These are phyloP conservation scores for Scopus umbretta DNA, from an alignment of 2,113 vertebrate genomes.

Conservation along the genomic window DNA sequence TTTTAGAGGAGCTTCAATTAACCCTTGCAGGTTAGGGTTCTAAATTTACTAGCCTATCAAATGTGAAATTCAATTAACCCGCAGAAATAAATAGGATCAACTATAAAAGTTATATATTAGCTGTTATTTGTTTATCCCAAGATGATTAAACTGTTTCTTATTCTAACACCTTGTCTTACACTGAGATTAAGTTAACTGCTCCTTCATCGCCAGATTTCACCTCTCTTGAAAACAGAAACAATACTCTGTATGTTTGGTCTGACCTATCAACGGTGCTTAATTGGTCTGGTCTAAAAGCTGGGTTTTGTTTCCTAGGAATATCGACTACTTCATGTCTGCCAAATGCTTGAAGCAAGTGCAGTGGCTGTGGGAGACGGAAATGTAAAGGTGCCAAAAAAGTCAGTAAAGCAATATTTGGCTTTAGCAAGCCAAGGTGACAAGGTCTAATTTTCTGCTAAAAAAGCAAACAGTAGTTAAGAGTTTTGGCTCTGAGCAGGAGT, in stretches of 20 bases:
- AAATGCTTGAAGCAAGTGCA: neutral
- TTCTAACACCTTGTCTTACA: neutral
- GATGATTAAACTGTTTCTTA: neutral
- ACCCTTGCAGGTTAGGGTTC: neutral
- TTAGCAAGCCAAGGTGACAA: neutral
- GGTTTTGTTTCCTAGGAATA: neutral
- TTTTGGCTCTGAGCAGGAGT: neutral
- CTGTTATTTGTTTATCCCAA: neutral
- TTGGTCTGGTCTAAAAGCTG: neutral
- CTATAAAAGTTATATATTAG: neutral
- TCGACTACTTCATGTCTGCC: neutral
- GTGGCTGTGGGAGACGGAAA: neutral
- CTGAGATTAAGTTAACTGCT: neutral
- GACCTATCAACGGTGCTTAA: neutral
- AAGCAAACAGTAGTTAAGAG: neutral
- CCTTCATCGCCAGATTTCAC: neutral
- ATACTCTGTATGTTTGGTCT: neutral
- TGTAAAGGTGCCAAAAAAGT: neutral
- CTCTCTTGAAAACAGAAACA: neutral
- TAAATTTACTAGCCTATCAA: neutral
- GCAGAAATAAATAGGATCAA: neutral
- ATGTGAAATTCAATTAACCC: conserved; percentile 7
- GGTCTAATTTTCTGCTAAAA: neutral
- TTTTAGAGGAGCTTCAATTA: conserved; percentile 11
- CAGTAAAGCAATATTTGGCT: neutral